Conservation (phyloP, 2,888 invertebrate species). For the Margaritifera margaritifera region DNA sequence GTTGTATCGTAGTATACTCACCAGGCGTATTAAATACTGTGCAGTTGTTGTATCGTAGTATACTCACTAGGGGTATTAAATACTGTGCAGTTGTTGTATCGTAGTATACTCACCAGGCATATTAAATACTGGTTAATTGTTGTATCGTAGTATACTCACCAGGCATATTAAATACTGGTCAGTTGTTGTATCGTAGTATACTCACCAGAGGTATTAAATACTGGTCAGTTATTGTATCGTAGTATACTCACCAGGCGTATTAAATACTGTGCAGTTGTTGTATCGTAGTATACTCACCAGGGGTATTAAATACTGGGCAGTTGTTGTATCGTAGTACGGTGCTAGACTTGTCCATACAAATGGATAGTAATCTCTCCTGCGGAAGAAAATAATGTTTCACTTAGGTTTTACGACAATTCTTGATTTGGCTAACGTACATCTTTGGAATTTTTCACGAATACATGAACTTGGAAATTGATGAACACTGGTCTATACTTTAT, state of each 20-base stretch:
- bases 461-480: no score
- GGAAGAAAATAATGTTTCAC: conserved; percentile 14
- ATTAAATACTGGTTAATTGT: conserved; percentile 58
- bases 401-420: not conserved
- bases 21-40: conserved; percentile 59
- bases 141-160: conserved; percentile 66
- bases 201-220: conserved; percentile 63
- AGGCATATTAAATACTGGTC: conserved; percentile 60
- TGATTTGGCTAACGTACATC: not conserved
- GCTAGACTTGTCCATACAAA: conserved; percentile 63
- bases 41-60: conserved; percentile 64
- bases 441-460: not conserved
- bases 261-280: conserved; percentile 54
- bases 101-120: conserved; percentile 65
- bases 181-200: conserved; percentile 62
- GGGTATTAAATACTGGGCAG: conserved; percentile 60
- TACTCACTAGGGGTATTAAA: conserved; percentile 61
- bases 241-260: conserved; percentile 66
- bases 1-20: conserved; percentile 64
- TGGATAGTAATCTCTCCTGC: conserved; percentile 62
- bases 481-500: no score
- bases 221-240: conserved; percentile 57
- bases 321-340: conserved; percentile 65
- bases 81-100: conserved; percentile 57
- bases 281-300: conserved; percentile 60